Conservation (phyloP, 2,113 vertebrate genomes). For the Opisthocomus hoazin region DNA sequence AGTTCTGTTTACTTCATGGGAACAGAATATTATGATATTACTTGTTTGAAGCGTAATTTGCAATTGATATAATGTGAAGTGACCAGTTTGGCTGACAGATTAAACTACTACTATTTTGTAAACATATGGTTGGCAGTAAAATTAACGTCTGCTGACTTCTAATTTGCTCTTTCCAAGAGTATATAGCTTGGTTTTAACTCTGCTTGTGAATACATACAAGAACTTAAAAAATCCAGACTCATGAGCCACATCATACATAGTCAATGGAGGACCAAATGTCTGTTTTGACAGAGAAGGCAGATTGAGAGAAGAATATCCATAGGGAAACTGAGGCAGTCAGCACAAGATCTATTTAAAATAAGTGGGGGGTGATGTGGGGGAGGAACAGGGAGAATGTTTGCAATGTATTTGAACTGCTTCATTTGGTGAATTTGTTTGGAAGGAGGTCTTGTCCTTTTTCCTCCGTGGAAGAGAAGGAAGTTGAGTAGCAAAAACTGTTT, state of each 20-base stretch:
- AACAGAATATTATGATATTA: neutral
- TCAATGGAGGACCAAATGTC: neutral
- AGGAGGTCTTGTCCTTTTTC: neutral
- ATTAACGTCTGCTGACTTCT: neutral
- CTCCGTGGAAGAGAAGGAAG: neutral
- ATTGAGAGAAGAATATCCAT: neutral
- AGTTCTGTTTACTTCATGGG: neutral
- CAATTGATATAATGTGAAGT: neutral
- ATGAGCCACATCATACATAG: neutral
- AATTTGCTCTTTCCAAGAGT: neutral
- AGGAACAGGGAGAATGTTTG: neutral
- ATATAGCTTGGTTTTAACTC: neutral
- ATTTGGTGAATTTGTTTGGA: neutral
- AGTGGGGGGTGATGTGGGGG: rapidly evolving
- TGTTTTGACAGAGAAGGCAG: neutral
- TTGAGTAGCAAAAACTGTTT: neutral
- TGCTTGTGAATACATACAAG: neutral
- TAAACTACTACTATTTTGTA: neutral
- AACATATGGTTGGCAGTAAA: neutral
- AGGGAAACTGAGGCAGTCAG: neutral
- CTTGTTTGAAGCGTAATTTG: neutral
- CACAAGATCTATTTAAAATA: neutral
- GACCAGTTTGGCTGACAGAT: neutral
- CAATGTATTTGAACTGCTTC: neutral
- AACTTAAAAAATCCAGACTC: neutral